Evolutionary conservation across 2,113 vertebrate species (phyloP), one percentile per base, ranked within the genome.

Genomic region (Equus przewalskii): DNA sequence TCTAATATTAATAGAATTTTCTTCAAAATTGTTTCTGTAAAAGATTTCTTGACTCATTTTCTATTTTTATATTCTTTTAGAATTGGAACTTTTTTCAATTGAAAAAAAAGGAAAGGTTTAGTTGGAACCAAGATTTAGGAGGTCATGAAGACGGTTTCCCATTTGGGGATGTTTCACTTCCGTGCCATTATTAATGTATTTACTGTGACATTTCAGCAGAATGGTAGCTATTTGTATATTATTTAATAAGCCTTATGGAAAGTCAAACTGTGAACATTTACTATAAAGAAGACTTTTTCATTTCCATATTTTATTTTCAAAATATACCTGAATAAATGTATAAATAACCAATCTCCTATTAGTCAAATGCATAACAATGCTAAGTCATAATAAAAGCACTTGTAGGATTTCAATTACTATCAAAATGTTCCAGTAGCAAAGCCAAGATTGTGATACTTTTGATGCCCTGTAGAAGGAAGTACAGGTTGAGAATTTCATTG

Each of bases 51-150:
- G 85, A 88, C 41, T 98, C 84, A 92, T 96, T 95, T 98, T 98
- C 96, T 98, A 97, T 97, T 97, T 97, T 98, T 97, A 96, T 97
- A 98, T 97, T 97, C 95, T 97, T 98, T 98, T 91, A 96, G 95
- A 98, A 97, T 96, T 87, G 62, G 49, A 93, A 73, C 69, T 96
- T 95, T 95, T 97, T 97, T 95, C 90, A 96, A 76, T 75, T 89
- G 96, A 95, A 91, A 88, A 88, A 67, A 41, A 78, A 51, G 81
- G 21, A 84, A 90, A 82, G 54, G 96, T 97, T 98, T 97, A 80
- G 24, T 92, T 96, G 89, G 49, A 82, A 89, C 94, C 95, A 87
- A 95, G 78, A 94, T 85, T 67, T 87, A 96, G 94, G 54, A 81
- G 14, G 67, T 97, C 64, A 81, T 97, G 51, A 96, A 96, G 65